Percentiles rank a stretch among this genome's conserved stretches.
Evolutionary conservation across 2,113 vertebrate species (phyloP).

Genomic region (Leucoraja erinaceus): DNA sequence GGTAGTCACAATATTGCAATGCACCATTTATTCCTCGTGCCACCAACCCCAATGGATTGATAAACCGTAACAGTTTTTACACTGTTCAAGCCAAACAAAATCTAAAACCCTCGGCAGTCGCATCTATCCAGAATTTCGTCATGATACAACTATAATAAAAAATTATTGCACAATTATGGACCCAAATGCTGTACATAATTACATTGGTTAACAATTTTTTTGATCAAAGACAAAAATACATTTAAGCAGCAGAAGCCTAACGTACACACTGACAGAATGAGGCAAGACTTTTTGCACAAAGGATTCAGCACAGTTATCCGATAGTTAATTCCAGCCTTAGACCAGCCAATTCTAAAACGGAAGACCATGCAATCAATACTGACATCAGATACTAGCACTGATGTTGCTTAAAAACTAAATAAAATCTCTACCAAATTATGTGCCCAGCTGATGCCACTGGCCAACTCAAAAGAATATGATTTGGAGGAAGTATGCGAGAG

Average conservation of each 20-base stretch:
- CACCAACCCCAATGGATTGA: slow-evolving; percentile 98
- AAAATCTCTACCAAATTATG: neutral
- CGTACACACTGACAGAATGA: neutral
- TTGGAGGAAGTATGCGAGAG: neutral
- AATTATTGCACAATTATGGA: neutral
- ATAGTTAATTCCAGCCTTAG: neutral
- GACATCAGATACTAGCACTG: neutral
- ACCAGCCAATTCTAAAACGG: neutral
- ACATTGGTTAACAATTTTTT: neutral
- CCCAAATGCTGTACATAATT: slow-evolving; percentile 15
- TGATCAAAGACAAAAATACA: neutral
- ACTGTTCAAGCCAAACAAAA: neutral
- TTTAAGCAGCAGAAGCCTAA: neutral
- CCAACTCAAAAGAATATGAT: neutral
- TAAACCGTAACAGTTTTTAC: slow-evolving; percentile 68
- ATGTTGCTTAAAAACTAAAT: neutral
- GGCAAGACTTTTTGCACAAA: neutral
- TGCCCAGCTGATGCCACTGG: neutral
- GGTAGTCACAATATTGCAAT: slow-evolving; percentile 93
- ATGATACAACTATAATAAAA: slow-evolving; percentile 10
- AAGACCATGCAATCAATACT: neutral
- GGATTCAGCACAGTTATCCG: neutral
- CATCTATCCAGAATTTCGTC: neutral
- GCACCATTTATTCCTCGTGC: slow-evolving; percentile 76
- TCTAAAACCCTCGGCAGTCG: neutral